Evolutionary conservation across 2,113 vertebrate species (phyloP), one percentile per base, ranked within the genome.

Genomic region (Corythornis cristatus): DNA sequence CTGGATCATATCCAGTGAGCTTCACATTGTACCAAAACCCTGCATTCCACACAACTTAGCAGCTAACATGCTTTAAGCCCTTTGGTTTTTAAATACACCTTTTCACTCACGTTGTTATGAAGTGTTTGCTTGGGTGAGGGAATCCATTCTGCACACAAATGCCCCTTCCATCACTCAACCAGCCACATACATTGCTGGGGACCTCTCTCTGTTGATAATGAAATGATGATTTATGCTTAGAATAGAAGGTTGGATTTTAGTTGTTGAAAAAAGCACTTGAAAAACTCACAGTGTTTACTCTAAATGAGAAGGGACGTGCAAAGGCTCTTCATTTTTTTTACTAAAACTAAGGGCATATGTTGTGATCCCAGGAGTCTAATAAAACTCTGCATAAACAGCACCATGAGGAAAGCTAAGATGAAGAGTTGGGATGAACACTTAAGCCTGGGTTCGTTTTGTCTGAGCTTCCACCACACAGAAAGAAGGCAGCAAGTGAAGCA

Each of bases 21-120:
- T 72, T 93, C 95, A 94, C 88, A 90, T 94, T 97, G 97, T 97
- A 89, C 71, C 92, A 95, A 94, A 94, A 94, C 93, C 85, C 87
- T 46, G 54, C 62, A 92, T 87, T 94, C 77, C 57, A 4, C 31
- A 43, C 86, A 85, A 94, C 58, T 97, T 94, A 78, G 37, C 29
- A 84, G 90, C 86, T 46, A 96, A 81, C 74, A 23, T 28, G 89
- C 62, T 88, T 88, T 96, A 90, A 95, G 90, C 54, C 54, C 70
- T 77, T 51, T 4, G 5, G 73, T 93, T 96, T 82, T 94, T 90
- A 95, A 94, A 90, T 92, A 82, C 67, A 88, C 89, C 76, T 92
- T 92, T 83, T 94, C 83, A 75, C 40, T 77, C 79, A 82, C 10
- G 29, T 91, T 90, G 84, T 95, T 97, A 93, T 87, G 57, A 91